Base-by-base conservation (phyloP, 2,888 invertebrate species). In the Xestia c-nigrum region DNA sequence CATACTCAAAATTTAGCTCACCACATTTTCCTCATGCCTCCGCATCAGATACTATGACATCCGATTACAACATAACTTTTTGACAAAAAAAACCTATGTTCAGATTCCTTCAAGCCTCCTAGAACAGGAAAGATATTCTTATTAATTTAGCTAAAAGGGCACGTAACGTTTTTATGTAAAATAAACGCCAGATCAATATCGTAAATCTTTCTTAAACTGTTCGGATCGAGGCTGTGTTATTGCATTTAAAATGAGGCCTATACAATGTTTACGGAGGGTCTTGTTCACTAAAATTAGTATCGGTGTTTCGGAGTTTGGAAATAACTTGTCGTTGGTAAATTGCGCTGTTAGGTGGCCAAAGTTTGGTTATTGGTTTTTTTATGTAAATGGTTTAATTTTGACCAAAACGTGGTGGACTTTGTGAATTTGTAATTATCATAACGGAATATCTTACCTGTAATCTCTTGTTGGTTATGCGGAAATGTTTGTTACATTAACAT, bases 171-270 rank as follows among this genome's bases (percentile, higher is more conserved):
- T 77, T 5, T 14, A 61, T 66, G 16, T 52, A 67, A 78, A 63
- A n/a, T 43, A 70, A 46, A 61, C 21, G 68, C 31, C 40, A 16
- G 67, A 80, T 80, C 80, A 59, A 71, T 80, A 70, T 24, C 59
- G 57, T 83, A 86, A 77, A 71, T 81, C 76, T 72, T 73, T 70
- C 24, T 55, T 47, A 72, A 81, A 72, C 66, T 72, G 64, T 7
- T 14, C 16, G 52, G 21, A 80, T 55, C 47, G 16, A 70, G 43
- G 52, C 67, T 74, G 81, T 81, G 81, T 74, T 85, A 74, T 64
- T 84, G 81, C 74, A 82, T 84, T 80, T 80, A 64, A 80, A 82
- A 85, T 80, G 64, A 84, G 85, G 85, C 74, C 71, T 80, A 24
- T 16, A 43, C 24, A 40, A 64, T 82, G 74, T 84, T 84, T 68